Evolutionary conservation across 2,113 vertebrate species (phyloP).

Genomic region (Xiphias gladius): DNA sequence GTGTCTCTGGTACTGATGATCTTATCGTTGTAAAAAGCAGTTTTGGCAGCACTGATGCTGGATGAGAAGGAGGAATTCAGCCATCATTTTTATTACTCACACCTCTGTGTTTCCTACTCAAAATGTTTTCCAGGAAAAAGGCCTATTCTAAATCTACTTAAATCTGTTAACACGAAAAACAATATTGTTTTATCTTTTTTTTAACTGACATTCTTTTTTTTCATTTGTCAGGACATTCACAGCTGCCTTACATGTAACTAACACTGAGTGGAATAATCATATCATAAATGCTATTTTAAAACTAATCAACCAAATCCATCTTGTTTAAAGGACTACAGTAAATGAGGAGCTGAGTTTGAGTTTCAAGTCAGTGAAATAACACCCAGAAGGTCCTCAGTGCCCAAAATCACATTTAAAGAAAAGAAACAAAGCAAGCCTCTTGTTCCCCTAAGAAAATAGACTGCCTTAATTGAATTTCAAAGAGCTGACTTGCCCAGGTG

Average conservation of each 20-base stretch:
- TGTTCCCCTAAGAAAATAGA: conserved; percentile 22
- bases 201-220: not conserved
- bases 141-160: not conserved
- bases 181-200: not conserved
- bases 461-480: conserved; percentile 40
- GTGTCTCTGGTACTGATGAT: too few relatives aligned
- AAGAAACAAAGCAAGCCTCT: conserved; percentile 27
- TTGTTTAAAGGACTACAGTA: conserved; percentile 1
- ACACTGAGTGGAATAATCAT: not conserved
- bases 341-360: not conserved
- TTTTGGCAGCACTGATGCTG: too few relatives aligned
- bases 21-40: too few relatives aligned
- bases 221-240: not conserved
- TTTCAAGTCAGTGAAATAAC: not conserved
- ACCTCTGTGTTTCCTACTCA: not conserved
- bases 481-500: conserved; percentile 41
- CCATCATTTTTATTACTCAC: not conserved
- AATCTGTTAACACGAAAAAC: not conserved
- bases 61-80: too few relatives aligned
- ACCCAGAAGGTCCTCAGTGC: not conserved
- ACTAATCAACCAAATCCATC: not conserved
- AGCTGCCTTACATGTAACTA: not conserved
- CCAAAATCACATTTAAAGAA: conserved; percentile 13
- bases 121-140: not conserved
- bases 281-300: not conserved